Base-by-base conservation (phyloP, 2,888 invertebrate genomes). In the Cheilosia urbana region DNA sequence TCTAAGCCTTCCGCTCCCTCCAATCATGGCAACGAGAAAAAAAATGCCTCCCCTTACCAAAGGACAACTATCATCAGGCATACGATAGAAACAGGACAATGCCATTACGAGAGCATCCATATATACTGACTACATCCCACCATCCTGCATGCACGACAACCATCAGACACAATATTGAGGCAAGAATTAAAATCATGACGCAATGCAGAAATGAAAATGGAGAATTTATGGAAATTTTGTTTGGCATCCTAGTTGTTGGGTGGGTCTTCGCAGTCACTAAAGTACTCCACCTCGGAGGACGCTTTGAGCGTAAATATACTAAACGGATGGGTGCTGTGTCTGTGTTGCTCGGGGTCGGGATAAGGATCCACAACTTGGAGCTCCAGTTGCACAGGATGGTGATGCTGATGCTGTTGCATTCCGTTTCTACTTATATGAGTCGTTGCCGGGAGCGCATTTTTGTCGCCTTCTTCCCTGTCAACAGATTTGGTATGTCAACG, bases 151-250 rank as follows among this genome's bases (percentile, higher is more conserved):
- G 30, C 30, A 30, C 30, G 9, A 30, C 30, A 45, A 34, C 24
- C 19, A 55, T 34, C 51, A 55, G 65, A 77, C 66, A 82, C 71
- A 77, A 77, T 82, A 77, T 82, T 65, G 53, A 82, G 63, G 69
- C 53, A 77, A 62, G 53, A 73, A 79, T 84, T 84, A 73, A 75
- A 84, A 84, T 69, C 73, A 65, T 79, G 83, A 79, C 68, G 83
- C 79, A 79, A 84, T 69, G 69, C 73, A 79, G 68, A 79, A 83
- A 79, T 84, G 68, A 63, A 73, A 75, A 79, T 79, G 63, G 73
- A 73, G 53, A 84, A 84, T 84, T 84, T 84, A 84, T 84, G 83
- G 78, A 84, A 84, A 84, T 79, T 66, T 71, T 57, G 53, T 75
- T 80, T 63, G 27, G 53, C 57, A 68, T 73, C 66, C 57, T 62